phyloP scores from a whole-genome alignment of 2,797 vertebrate species.

The Borostomias antarcticus region DNA sequence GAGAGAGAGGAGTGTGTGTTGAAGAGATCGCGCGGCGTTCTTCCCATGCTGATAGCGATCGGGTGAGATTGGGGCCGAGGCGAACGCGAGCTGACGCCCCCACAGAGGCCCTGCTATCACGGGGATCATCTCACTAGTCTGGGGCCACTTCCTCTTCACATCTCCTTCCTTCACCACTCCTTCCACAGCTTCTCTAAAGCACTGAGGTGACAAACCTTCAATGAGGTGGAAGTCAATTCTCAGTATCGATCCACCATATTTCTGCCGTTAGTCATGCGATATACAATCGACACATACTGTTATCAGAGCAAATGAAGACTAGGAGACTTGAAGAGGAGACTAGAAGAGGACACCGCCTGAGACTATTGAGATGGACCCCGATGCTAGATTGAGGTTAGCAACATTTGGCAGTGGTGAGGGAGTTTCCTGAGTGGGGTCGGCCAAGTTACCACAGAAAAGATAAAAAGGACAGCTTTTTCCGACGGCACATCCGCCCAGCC shows the following conservation, averaged over 20 bases:
- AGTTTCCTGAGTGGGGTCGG: slow-evolving; percentile 53
- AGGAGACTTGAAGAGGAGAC: neutral
- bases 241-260: neutral
- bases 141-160: too few species aligned
- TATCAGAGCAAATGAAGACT: neutral
- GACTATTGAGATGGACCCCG: neutral
- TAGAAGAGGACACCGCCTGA: neutral
- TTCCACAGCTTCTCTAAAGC: neutral
- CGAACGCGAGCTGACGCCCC: slow-evolving; percentile 19
- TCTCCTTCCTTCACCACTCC: neutral
- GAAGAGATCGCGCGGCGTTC: neutral
- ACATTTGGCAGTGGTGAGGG: neutral
- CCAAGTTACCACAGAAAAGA: slow-evolving; percentile 26
- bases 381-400: neutral
- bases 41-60: slow-evolving; percentile 25
- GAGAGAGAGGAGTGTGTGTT: neutral
- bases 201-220: neutral
- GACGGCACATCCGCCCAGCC: neutral
- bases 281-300: neutral
- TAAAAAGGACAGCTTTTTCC: slow-evolving; percentile 45
- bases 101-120: neutral
- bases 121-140: neutral
- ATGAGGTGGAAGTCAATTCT: neutral
- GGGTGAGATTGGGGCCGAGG: slow-evolving; percentile 18
- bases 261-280: neutral